A percentile compares a stretch with the other conserved stretches of the same genome.
phyloP scores from a whole-genome alignment of 1,140 invertebrate genomes.

The Drosophila teissieri region DNA sequence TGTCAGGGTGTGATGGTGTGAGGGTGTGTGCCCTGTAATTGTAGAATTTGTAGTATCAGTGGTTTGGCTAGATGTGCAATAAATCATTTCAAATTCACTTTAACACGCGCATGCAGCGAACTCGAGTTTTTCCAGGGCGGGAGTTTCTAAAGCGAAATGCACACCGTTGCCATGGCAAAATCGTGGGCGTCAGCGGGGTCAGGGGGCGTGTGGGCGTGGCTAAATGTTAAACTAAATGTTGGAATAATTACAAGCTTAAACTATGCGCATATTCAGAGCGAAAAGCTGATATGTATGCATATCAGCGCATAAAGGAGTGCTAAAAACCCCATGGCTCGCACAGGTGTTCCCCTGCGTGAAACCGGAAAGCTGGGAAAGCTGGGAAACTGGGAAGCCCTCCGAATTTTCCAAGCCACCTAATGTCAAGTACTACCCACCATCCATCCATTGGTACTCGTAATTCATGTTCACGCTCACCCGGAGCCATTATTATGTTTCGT shows the following conservation, averaged over 20 bases:
- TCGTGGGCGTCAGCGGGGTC: too few species aligned
- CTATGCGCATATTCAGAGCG: slow-evolving; percentile 72
- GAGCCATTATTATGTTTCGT: slow-evolving; percentile 66
- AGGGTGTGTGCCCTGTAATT: slow-evolving; percentile 40
- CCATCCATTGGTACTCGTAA: slow-evolving; percentile 35
- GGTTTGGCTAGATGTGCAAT: slow-evolving; percentile 61
- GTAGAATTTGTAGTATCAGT: slow-evolving; percentile 55
- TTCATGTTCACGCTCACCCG: slow-evolving; percentile 66
- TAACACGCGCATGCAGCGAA: slow-evolving; percentile 60
- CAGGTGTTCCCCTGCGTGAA: slow-evolving; percentile 25
- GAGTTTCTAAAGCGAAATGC: background rate
- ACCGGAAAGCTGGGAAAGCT: too few species aligned
- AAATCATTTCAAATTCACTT: slow-evolving; percentile 81
- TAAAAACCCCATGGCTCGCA: slow-evolving; percentile 20
- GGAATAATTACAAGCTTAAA: slow-evolving; percentile 79
- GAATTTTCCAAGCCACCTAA: slow-evolving; percentile 53
- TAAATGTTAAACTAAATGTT: slow-evolving; percentile 77
- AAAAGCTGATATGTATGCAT: slow-evolving; percentile 18
- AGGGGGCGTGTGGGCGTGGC: slow-evolving; percentile 10
- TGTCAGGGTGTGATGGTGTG: background rate
- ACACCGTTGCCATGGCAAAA: slow-evolving; percentile 27
- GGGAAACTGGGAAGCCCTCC: background rate
- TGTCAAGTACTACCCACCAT: slow-evolving; percentile 33
- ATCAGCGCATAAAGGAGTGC: background rate
- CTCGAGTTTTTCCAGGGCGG: slow-evolving; percentile 8